Conservation (phyloP, 1,140 invertebrate genomes). For the Pseudomyrmex dendroicus region DNA sequence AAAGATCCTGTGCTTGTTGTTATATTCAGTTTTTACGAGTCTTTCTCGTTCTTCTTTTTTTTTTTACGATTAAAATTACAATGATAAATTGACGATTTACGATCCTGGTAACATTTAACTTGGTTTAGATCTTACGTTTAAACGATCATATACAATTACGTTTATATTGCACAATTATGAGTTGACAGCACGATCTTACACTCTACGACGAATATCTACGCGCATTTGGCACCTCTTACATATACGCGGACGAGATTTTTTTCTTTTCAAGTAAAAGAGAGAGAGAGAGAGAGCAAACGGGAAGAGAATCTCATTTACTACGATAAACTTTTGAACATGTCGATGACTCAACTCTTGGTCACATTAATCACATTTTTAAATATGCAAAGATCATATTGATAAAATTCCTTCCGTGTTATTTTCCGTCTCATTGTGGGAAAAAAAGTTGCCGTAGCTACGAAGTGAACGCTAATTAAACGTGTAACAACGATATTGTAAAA, state of each 20-base stretch:
- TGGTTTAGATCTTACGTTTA: constrained; percentile 46
- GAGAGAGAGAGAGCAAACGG: constrained; percentile 22
- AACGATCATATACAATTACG: constrained; percentile 71
- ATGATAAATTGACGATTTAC: constrained; percentile 60
- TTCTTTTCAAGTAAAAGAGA: constrained; percentile 67
- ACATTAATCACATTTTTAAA: constrained; percentile 56
- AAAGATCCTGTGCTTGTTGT: constrained; percentile 15
- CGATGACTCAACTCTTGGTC: constrained; percentile 45
- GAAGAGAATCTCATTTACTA: constrained; percentile 58
- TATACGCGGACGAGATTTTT: constrained; percentile 63
- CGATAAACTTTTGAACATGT: constrained; percentile 71
- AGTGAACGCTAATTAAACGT: not conserved
- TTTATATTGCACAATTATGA: constrained; percentile 68
- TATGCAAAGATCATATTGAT: constrained; percentile 48
- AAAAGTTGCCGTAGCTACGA: constrained; percentile 25
- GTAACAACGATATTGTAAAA: constrained; percentile 5
- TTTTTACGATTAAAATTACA: constrained; percentile 45
- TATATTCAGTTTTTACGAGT: not conserved
- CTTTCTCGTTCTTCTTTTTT: constrained; percentile 8
- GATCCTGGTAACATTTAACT: constrained; percentile 54
- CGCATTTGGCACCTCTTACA: constrained; percentile 76
- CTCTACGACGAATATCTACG: constrained; percentile 71
- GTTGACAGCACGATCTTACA: constrained; percentile 64
- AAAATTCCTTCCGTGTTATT: constrained; percentile 37
- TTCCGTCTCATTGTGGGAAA: not conserved